These are phyloP conservation scores for Lineus longissimus DNA, from an alignment of 1,140 invertebrate genomes.

Conservation along the genomic window DNA sequence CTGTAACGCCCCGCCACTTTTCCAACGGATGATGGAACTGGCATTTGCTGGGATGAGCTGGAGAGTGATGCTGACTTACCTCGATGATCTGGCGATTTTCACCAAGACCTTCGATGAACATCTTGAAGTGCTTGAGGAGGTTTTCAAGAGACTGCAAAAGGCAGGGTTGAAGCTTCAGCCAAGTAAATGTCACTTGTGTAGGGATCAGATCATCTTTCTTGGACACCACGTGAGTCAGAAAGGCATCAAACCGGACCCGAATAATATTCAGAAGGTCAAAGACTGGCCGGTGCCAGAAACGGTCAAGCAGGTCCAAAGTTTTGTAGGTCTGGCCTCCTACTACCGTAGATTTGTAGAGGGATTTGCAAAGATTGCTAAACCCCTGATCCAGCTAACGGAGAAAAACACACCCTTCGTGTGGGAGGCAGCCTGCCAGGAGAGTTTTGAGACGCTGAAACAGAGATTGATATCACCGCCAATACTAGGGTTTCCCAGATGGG, in stretches of 20 bases:
- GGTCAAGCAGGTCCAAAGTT: slow-evolving; percentile 30
- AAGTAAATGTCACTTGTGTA: too few relatives aligned
- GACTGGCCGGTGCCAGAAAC: slow-evolving; percentile 35
- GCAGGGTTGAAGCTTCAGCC: too few relatives aligned
- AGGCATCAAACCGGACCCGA: slow-evolving; percentile 27
- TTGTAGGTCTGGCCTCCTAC: slow-evolving; percentile 34
- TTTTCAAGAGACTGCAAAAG: too few relatives aligned
- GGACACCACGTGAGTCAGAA: slow-evolving; percentile 26
- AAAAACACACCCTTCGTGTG: slow-evolving; percentile 12
- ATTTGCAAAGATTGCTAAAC: slow-evolving; percentile 29
- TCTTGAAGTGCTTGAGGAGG: too few relatives aligned
- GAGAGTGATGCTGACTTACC: too few relatives aligned
- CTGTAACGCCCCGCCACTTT: too few relatives aligned
- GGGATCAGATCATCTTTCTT: too few relatives aligned
- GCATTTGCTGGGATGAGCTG: too few relatives aligned
- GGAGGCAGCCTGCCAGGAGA: slow-evolving; percentile 13
- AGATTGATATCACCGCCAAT: slow-evolving; percentile 22
- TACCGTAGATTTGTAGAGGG: slow-evolving; percentile 31
- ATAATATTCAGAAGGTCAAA: slow-evolving; percentile 32
- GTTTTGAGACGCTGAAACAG: slow-evolving; percentile 22
- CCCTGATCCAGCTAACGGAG: slow-evolving; percentile 23
- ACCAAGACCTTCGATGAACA: too few relatives aligned
- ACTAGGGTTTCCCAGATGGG: slow-evolving; percentile 22
- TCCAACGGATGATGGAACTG: too few relatives aligned
- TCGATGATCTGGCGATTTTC: too few relatives aligned